Evolutionary conservation across 2,113 vertebrate species (phyloP), one percentile per base, ranked within the genome.

Genomic region (Hyperoodon ampullatus): DNA sequence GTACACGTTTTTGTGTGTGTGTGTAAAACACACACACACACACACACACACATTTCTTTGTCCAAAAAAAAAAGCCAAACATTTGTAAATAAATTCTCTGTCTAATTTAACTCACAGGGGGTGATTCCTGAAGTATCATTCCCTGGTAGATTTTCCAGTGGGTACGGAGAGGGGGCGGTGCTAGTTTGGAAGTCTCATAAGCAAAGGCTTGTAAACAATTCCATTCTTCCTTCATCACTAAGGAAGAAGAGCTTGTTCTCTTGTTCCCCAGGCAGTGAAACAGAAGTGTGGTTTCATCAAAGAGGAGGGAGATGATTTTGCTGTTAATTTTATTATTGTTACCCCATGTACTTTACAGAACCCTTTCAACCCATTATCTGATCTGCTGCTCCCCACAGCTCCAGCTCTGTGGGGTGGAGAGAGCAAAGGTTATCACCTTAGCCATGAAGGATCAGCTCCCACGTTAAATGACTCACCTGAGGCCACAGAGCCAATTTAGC

Each of bases 151-250:
- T 74, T 90, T 92, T 75, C 87, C 47, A 60, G 66, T 47, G 53
- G 66, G 92, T n/a, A 23, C 19, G 33, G 75, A 39, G 5, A n/a
- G 65, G 15, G 26, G 42, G 30, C 24, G 19, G 35, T 33, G 42
- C 84, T 96, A 23, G 82, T 89, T 78, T 90, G 39, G 82, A 90
- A 96, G 66, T 93, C 77, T 96, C 72, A 66, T 93, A 82, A 96
- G 61, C 93, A 91, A 78, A 89, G 71, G 47, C 75, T 83, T 35
- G n/a, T 35, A 78, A 83, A 72, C 60, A 63, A 4, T 93, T 85
- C 50, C 18, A 44, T 30, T 88, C 80, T 88, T 58, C 39, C 61
- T 63, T 89, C 26, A 50, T 87, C 33, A n/a, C 21, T 77, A 33
- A 87, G 60, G 15, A 91, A 91, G 53, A 95, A 92, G 47, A 78